These are phyloP conservation scores for Platypus cylindrus DNA, from an alignment of 2,888 invertebrate species.

Conservation along the genomic window DNA sequence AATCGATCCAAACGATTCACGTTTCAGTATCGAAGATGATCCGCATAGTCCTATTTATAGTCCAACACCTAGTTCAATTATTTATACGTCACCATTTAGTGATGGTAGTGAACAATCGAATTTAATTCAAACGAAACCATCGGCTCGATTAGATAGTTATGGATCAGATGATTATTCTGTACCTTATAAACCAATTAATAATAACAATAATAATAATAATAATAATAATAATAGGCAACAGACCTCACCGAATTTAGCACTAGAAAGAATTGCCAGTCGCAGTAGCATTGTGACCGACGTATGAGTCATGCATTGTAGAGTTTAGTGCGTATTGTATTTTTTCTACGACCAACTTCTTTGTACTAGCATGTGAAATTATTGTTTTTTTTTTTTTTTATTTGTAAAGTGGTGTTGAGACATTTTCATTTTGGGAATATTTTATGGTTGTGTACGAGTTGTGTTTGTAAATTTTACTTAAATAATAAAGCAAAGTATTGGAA, in stretches of 20 bases:
- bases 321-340: too few species aligned
- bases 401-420: too few species aligned
- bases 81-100: slow-evolving; percentile 19
- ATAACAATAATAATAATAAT: slow-evolving; percentile 3
- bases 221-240: neutral
- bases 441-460: too few species aligned
- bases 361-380: too few species aligned
- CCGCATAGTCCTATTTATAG: slow-evolving; percentile 10
- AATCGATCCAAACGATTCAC: slow-evolving; percentile 46
- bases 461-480: too few species aligned
- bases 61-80: slow-evolving; percentile 13
- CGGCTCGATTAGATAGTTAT: slow-evolving; percentile 18
- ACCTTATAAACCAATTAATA: slow-evolving; percentile 17
- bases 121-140: slow-evolving; percentile 18
- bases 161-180: slow-evolving; percentile 23
- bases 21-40: slow-evolving; percentile 16
- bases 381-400: too few species aligned
- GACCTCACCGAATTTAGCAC: neutral
- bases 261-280: slow-evolving; percentile 26
- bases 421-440: too few species aligned
- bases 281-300: slow-evolving; percentile 31
- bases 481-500: too few species aligned
- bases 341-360: too few species aligned
- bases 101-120: too few species aligned
- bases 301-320: slow-evolving; percentile 17